Evolutionary conservation across 1,140 invertebrate species (phyloP), one percentile per base, ranked within the genome.

Genomic region (Lepidurus apus): DNA sequence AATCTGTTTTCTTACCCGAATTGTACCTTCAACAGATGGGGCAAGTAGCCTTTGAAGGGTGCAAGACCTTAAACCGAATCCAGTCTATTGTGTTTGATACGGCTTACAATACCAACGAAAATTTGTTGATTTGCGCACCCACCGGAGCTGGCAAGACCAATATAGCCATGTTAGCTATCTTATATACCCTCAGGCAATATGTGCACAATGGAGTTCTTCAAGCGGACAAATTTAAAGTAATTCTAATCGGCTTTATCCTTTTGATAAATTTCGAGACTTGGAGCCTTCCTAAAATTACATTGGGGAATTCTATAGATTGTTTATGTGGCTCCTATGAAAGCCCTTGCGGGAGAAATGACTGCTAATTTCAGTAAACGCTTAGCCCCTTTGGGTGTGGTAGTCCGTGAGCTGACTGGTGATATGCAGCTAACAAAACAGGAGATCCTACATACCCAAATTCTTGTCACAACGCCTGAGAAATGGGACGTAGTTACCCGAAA

Each of bases 401-500:
- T 99, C 0, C 88, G 91, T 79, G 98, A 99, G 87, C 86, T 98
- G 45, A 99, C 98, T 0, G 98, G 98, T 21, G 98, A 99, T 85
- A 99, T 98, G 93, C 95, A 98, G 83, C 86, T 99, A 26, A 96
- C 95, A 0, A 98, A 98, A 85, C 88, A 90, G 45, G 97, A 99
- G 87, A 98, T 99, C 79, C 88, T 91, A 26, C 91, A 96, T 83
- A 99, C 98, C 0, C 97, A 99, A 86, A 98, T 99, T 91, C 89
- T 99, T 24, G 94, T 99, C 4, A 97, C 97, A 1, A 99, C 98
- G 0, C 98, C 98, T 0, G 98, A 99, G 87, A 99, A 99, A 84
- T 99, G 98, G 97, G 98, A 99, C 86, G 96, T 99, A 17, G 95
- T 99, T 1, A 99, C 98, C 0, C 87, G 98, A 78, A 99, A 99